Conservation (phyloP, 2,888 invertebrate species). For the Drosophila buzzatii region DNA sequence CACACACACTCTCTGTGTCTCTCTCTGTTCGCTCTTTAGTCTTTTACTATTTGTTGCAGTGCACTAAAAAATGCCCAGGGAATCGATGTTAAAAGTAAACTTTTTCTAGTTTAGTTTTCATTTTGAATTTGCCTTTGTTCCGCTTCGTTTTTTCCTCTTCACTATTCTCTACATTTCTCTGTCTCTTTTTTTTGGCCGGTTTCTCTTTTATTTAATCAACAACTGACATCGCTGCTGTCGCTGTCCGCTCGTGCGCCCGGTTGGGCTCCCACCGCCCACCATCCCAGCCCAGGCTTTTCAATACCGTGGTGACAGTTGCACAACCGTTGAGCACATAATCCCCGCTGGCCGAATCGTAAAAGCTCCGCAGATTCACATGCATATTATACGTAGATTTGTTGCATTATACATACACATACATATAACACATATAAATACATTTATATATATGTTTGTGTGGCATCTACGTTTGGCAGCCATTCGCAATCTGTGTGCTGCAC, state of each 20-base stretch:
- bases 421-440: constrained; percentile 3
- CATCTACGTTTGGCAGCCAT: constrained; percentile 30
- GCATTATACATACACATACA: constrained; percentile 41
- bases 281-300: neutral
- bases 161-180: neutral
- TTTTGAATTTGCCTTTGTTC: constrained; percentile 63
- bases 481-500: constrained; percentile 63
- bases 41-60: constrained; percentile 43
- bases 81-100: constrained; percentile 72
- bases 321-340: constrained; percentile 67
- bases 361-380: constrained; percentile 71
- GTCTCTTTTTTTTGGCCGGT: constrained; percentile 15
- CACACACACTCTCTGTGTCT: neutral
- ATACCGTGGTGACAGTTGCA: constrained; percentile 50
- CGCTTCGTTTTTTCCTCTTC: constrained; percentile 8
- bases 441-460: constrained; percentile 6
- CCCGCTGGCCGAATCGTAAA: constrained; percentile 71
- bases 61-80: constrained; percentile 55
- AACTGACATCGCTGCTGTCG: constrained; percentile 63
- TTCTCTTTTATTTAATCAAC: constrained; percentile 76
- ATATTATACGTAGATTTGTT: constrained; percentile 79
- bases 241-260: constrained; percentile 40
- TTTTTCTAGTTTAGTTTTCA: constrained; percentile 69
- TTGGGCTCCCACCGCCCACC: neutral
- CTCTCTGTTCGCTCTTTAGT: neutral